A percentile compares a stretch with the other conserved stretches of the same genome.
These are phyloP conservation scores for Byasa hedistus DNA, from an alignment of 2,888 invertebrate genomes.

Conservation along the genomic window DNA sequence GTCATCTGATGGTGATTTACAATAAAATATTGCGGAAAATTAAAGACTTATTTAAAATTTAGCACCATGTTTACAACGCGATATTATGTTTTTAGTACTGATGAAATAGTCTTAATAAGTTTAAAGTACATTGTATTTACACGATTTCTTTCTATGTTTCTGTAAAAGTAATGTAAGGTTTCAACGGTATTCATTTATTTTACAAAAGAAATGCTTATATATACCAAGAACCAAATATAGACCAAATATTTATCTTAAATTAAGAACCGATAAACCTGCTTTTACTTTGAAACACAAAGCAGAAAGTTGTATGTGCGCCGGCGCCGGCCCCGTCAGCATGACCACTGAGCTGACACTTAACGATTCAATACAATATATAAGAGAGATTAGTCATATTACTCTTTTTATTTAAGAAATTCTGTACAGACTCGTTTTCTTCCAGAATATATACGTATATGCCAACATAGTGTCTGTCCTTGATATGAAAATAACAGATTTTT, in stretches of 20 bases:
- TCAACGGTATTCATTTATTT: no score
- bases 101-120: no score
- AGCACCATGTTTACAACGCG: no score
- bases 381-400: conserved; percentile 1
- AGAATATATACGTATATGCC: neutral
- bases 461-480: neutral
- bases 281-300: conserved; percentile 35
- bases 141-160: no score
- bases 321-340: conserved; percentile 38
- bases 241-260: neutral
- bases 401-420: neutral
- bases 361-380: conserved; percentile 18
- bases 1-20: no score
- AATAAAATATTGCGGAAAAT: no score
- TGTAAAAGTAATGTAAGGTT: no score
- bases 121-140: no score
- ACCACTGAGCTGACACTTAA: conserved; percentile 36
- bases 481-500: no score
- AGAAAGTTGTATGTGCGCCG: conserved; percentile 33
- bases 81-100: no score
- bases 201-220: neutral
- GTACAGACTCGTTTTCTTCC: conserved; percentile 3
- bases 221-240: no score
- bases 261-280: conserved; percentile 23
- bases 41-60: no score